A percentile compares a stretch with the other conserved stretches of the same genome.
These are phyloP conservation scores for Sarcoramphus papa DNA, from an alignment of 2,797 vertebrate genomes.

Conservation along the genomic window DNA sequence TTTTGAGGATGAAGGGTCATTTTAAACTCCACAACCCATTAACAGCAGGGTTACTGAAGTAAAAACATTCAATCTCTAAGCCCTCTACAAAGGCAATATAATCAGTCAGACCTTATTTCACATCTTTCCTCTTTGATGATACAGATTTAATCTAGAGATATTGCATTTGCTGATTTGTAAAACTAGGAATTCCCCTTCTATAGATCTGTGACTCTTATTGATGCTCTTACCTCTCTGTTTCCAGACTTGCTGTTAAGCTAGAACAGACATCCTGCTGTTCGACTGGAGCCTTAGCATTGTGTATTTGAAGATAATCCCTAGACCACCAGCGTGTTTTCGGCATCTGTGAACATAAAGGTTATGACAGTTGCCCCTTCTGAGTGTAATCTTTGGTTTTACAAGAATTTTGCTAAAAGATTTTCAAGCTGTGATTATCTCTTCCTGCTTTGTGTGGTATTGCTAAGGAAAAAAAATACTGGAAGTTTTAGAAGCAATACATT, in stretches of 20 bases:
- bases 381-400: conserved; percentile 24
- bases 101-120: background rate
- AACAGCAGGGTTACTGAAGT: background rate
- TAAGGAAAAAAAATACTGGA: background rate
- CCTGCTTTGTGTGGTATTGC: background rate
- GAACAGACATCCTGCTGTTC: background rate
- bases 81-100: background rate
- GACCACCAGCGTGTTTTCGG: background rate
- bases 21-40: background rate
- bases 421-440: conserved; percentile 21
- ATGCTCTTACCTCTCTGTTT: background rate
- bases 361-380: conserved; percentile 14
- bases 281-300: background rate
- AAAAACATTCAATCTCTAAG: background rate
- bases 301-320: conserved; percentile 41
- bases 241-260: background rate
- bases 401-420: conserved; percentile 3
- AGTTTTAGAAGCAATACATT: background rate
- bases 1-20: background rate
- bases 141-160: background rate
- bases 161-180: background rate
- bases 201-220: background rate
- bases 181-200: background rate
- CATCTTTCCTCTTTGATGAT: background rate
- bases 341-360: conserved; percentile 22